These are phyloP conservation scores for Lethenteron reissneri DNA, from an alignment of 2,113 vertebrate genomes.

Conservation along the genomic window DNA sequence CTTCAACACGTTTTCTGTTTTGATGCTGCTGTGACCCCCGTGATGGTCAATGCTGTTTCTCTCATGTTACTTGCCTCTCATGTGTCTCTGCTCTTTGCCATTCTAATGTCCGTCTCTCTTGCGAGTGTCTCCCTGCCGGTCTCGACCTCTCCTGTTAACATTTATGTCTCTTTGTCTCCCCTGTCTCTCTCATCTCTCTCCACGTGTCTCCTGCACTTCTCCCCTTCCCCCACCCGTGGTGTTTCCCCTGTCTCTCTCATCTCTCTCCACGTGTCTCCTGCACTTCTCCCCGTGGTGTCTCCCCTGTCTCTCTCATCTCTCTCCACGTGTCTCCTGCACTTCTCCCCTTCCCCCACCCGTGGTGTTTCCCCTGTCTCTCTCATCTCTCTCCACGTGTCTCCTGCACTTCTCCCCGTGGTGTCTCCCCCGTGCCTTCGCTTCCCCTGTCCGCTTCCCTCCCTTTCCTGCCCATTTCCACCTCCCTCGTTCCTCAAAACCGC, in stretches of 20 bases:
- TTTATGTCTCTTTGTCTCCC: neutral
- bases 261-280: neutral
- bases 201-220: neutral
- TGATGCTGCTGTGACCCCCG: no score
- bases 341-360: neutral
- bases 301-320: neutral
- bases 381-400: neutral
- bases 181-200: neutral
- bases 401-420: neutral
- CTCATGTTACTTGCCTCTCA: neutral
- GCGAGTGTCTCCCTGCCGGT: neutral
- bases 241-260: neutral
- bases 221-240: neutral
- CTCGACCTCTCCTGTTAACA: neutral
- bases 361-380: neutral
- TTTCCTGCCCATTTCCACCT: no score
- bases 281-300: neutral
- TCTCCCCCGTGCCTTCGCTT: neutral
- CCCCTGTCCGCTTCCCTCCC: no score
- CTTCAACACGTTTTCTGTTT: no score
- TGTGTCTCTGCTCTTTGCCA: neutral
- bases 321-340: neutral
- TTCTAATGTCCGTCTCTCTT: neutral
- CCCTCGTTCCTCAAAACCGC: no score
- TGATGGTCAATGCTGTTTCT: neutral